Evolutionary conservation across 2,888 invertebrate genomes (phyloP).

Genomic region (Hemistola chrysoprasaria): DNA sequence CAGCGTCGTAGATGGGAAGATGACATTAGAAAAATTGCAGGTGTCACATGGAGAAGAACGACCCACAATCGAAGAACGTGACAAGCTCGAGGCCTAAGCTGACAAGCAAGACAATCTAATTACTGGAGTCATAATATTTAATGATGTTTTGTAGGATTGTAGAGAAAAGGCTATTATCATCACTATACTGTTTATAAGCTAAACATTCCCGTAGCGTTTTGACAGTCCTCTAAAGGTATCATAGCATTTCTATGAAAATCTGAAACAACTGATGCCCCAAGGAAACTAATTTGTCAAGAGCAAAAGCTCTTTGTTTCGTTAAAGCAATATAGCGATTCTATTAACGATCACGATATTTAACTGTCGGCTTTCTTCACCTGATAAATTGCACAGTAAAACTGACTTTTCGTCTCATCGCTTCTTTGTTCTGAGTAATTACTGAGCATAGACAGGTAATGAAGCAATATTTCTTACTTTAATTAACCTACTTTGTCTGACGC

Average conservation of each 20-base stretch:
- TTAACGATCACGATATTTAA: slow-evolving; percentile 72
- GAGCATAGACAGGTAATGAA: slow-evolving; percentile 27
- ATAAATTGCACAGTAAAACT: slow-evolving; percentile 54
- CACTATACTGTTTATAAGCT: no score
- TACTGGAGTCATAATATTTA: no score
- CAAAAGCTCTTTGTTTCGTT: slow-evolving; percentile 64
- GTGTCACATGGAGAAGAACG: no score
- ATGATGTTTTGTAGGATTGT: no score
- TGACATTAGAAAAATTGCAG: no score
- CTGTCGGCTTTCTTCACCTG: slow-evolving; percentile 61
- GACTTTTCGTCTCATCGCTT: slow-evolving; percentile 42
- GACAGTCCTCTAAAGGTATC: not conserved
- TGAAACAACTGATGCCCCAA: slow-evolving; percentile 59
- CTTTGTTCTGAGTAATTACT: slow-evolving; percentile 28
- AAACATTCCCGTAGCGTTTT: not conserved
- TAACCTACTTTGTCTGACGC: slow-evolving; percentile 10
- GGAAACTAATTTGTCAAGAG: slow-evolving; percentile 67
- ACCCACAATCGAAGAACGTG: no score
- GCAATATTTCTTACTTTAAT: slow-evolving; percentile 23
- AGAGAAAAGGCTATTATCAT: no score
- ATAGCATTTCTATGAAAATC: slow-evolving; percentile 44
- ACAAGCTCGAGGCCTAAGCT: no score
- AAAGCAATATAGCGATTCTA: slow-evolving; percentile 71
- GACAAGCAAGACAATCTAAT: no score
- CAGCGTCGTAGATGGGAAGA: no score